A percentile compares a stretch with the other conserved stretches of the same genome.
phyloP scores from a whole-genome alignment of 2,113 vertebrate species.

The Sylvilagus bachmani region DNA sequence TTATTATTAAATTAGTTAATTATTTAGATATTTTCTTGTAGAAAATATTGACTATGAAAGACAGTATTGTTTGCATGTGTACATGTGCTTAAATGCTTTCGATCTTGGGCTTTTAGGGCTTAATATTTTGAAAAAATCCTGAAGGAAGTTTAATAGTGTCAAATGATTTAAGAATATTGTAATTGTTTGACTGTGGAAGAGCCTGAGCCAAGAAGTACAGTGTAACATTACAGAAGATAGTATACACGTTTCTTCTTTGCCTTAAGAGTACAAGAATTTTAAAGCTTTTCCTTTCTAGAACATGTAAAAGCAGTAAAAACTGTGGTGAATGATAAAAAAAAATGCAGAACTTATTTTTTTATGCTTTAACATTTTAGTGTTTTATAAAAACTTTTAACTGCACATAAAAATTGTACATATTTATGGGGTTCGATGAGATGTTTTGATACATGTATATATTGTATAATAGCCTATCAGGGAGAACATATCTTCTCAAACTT shows the following conservation, averaged over 20 bases:
- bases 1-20: background rate
- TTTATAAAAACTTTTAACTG: background rate
- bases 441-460: too few relatives aligned
- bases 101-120: background rate
- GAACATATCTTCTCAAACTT: too few relatives aligned
- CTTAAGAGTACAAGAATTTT: background rate
- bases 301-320: background rate
- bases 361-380: background rate
- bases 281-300: background rate
- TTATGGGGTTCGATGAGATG: too few relatives aligned
- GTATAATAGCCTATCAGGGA: too few relatives aligned
- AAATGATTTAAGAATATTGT: constrained; percentile 14
- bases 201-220: background rate
- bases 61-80: background rate
- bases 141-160: background rate
- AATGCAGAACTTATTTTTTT: background rate
- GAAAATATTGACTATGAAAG: constrained; percentile 13
- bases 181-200: background rate
- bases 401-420: too few relatives aligned
- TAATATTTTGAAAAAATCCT: constrained; percentile 31
- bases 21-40: background rate
- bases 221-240: background rate
- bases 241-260: background rate
- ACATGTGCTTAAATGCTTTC: background rate
- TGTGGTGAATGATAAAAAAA: background rate